phyloP scores from a whole-genome alignment of 2,888 invertebrate species.

The Parelbella ahira region DNA sequence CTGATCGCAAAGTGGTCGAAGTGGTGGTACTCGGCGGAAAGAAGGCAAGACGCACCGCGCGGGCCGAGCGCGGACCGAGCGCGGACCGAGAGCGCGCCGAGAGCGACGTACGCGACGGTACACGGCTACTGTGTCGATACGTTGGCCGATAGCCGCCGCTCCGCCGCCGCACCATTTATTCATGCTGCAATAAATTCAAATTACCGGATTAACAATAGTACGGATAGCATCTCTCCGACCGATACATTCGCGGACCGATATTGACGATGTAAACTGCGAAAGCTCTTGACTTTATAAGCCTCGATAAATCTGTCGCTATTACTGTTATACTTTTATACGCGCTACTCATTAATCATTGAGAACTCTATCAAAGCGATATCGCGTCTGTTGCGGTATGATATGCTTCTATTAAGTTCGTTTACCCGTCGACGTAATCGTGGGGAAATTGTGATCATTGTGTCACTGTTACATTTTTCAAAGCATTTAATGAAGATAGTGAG shows the following conservation, averaged over 20 bases:
- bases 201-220: slow-evolving; percentile 80
- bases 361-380: no score
- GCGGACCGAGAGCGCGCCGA: slow-evolving; percentile 29
- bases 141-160: slow-evolving; percentile 63
- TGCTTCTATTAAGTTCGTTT: no score
- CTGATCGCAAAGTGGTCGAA: no score
- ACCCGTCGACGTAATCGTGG: no score
- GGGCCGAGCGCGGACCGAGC: slow-evolving; percentile 16
- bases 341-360: no score
- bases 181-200: slow-evolving; percentile 80
- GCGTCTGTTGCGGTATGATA: no score
- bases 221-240: slow-evolving; percentile 66
- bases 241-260: slow-evolving; percentile 50
- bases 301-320: slow-evolving; percentile 18
- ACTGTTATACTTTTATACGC: slow-evolving; percentile 13
- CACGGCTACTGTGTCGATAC: slow-evolving; percentile 61
- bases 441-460: no score
- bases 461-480: no score
- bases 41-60: slow-evolving; percentile 14
- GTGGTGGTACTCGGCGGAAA: no score
- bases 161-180: slow-evolving; percentile 68
- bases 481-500: no score
- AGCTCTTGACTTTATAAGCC: slow-evolving; percentile 22
- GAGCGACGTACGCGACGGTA: slow-evolving; percentile 34
- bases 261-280: slow-evolving; percentile 39